Conservation (phyloP, 2,888 invertebrate genomes). For the Chesias legatella region DNA sequence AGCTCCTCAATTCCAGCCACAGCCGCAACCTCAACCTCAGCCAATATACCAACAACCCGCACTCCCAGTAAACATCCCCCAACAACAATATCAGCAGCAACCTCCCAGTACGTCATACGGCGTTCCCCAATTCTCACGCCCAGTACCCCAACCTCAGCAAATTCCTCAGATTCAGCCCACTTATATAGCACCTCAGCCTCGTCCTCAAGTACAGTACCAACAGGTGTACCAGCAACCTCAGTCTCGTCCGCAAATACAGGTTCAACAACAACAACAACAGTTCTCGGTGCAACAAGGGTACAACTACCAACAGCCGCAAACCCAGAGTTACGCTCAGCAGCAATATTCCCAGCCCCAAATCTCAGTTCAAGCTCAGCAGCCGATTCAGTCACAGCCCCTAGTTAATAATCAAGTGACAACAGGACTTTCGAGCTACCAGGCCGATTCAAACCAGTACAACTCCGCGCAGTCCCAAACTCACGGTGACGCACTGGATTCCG, state of each 20-base stretch:
- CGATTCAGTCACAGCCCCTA: conserved; percentile 42
- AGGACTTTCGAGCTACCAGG: conserved; percentile 58
- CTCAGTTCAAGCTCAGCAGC: conserved; percentile 26
- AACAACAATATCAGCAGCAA: conserved; percentile 26
- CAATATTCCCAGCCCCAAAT: conserved; percentile 25
- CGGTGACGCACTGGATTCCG: conserved; percentile 56
- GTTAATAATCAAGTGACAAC: conserved; percentile 33
- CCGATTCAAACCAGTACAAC: conserved; percentile 61
- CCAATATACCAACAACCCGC: conserved; percentile 24
- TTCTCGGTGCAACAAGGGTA: conserved; percentile 32
- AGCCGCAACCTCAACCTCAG: conserved; percentile 16
- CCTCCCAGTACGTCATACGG: conserved; percentile 30
- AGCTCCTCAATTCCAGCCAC: conserved; percentile 2
- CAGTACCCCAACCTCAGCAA: conserved; percentile 15
- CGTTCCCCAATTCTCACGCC: conserved; percentile 20
- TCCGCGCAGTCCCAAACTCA: conserved; percentile 42
- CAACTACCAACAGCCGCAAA: conserved; percentile 31
- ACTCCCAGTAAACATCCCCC: conserved; percentile 17
- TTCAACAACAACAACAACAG: conserved; percentile 30
- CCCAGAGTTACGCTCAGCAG: conserved; percentile 28
- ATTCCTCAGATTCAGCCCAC: conserved; percentile 21
- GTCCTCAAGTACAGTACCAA: conserved; percentile 8
- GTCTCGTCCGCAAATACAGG: conserved; percentile 26
- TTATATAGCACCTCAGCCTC: conserved; percentile 19
- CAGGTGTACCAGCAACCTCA: conserved; percentile 29